Base-by-base conservation (phyloP, 2,113 vertebrate genomes). In the Xiphias gladius region DNA sequence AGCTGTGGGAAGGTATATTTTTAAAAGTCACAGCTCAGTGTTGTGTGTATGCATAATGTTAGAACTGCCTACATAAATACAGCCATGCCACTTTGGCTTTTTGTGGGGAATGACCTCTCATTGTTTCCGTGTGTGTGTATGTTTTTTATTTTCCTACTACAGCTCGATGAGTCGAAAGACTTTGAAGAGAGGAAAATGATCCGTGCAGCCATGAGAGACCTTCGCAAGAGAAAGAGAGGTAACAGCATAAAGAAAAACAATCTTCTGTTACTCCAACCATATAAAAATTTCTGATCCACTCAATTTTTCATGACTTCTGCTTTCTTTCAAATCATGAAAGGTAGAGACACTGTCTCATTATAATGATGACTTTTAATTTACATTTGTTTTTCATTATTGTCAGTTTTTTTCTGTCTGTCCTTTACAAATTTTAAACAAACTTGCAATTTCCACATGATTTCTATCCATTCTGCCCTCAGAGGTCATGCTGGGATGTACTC, bases 211-310 rank as follows among this genome's bases (percentile, higher is more conserved):
- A 96, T 99, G 94, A 96, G 98, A 41, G 98, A 99, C 68, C 96
- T 99, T 68, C 96, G 98, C 62, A 98, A 99, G 87, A 97, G 92
- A 89, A 99, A 98, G 85, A 95, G 98, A 97, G 98, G 98, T 99
- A 95, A 85, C 43, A 13, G 0, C 22, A 43, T 11, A 43, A 6
- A 1, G 1, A 59, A 19, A 30, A 28, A 43, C 8, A 19, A 19
- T 50, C 43, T 12, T 59, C 55, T 67, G 17, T 48, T 46, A 12
- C 43, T 63, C 16, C 4, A 48, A 55, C 22, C 20, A 58, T 4
- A 9, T 48, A 1, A 61, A 37, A 2, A 2, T 17, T 62, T 73
- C 37, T 30, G 13, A 50, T 63, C 7, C n/a, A 41, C 13, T 7
- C 22, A 30, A 48, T 52, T 17, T 32, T 11, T 54, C n/a, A 43